Percentiles rank a stretch among this genome's conserved stretches.
Conservation (phyloP, 2,797 vertebrate species). For the Phoxinus dragarum region DNA sequence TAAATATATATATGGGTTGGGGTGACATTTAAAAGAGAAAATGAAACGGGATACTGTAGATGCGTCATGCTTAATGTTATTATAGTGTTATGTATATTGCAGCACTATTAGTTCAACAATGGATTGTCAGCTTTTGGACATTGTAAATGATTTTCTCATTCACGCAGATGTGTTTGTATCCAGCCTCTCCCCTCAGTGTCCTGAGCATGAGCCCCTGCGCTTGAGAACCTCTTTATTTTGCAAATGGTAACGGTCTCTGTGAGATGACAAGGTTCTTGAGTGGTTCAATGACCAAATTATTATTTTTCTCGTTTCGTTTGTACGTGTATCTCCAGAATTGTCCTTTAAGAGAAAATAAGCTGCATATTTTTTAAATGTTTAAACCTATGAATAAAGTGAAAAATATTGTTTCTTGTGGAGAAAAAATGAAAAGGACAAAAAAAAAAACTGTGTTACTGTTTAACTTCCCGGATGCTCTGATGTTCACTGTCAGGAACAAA, state of each 20-base stretch:
- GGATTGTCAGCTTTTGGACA: slow-evolving; percentile 60
- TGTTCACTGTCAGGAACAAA: slow-evolving; percentile 72
- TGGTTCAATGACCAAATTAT: slow-evolving; percentile 77
- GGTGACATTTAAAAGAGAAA: slow-evolving; percentile 43
- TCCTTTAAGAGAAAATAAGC: slow-evolving; percentile 77
- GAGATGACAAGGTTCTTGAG: slow-evolving; percentile 79
- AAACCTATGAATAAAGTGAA: slow-evolving; percentile 69
- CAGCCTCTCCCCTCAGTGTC: slow-evolving; percentile 48
- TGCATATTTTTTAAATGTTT: slow-evolving; percentile 80
- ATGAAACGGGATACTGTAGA: slow-evolving; percentile 61
- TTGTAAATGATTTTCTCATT: slow-evolving; percentile 60
- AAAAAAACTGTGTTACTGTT: slow-evolving; percentile 78
- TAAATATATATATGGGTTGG: slow-evolving; percentile 80
- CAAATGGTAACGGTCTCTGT: slow-evolving; percentile 83
- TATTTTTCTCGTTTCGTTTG: slow-evolving; percentile 51
- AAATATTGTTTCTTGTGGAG: slow-evolving; percentile 79
- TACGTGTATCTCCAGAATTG: slow-evolving; percentile 69
- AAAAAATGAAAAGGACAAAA: slow-evolving; percentile 39
- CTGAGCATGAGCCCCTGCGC: slow-evolving; percentile 66
- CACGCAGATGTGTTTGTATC: slow-evolving; percentile 61
- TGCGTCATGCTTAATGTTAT: slow-evolving; percentile 79
- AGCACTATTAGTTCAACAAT: slow-evolving; percentile 65
- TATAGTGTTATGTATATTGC: slow-evolving; percentile 76
- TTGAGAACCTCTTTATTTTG: slow-evolving; percentile 81
- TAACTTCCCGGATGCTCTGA: slow-evolving; percentile 76